A percentile compares a stretch with the other conserved stretches of the same genome.
Conservation (phyloP, 2,797 vertebrate genomes). For the Sebastolobus altivelis region DNA sequence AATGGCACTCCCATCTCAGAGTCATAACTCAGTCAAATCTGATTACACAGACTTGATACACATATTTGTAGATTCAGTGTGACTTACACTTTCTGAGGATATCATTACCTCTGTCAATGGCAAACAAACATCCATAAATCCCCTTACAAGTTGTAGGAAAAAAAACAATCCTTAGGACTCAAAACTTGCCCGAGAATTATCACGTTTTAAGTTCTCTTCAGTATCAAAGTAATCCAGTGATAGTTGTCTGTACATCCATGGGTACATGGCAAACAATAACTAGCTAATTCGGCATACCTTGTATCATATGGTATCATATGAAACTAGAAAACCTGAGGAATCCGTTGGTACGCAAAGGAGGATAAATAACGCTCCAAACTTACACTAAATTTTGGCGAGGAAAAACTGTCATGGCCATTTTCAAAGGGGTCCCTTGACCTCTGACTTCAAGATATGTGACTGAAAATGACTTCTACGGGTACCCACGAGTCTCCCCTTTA, state of each 20-base stretch:
- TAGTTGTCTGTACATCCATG: neutral
- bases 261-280: no score
- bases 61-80: neutral
- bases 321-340: no score
- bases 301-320: no score
- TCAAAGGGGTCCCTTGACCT: no score
- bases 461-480: no score
- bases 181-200: neutral
- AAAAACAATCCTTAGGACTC: neutral
- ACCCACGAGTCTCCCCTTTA: no score
- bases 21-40: neutral
- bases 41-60: neutral
- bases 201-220: neutral
- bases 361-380: no score
- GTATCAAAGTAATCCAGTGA: neutral
- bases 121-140: neutral
- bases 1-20: neutral
- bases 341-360: no score
- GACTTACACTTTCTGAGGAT: neutral
- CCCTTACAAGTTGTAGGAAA: neutral
- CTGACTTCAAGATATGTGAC: no score
- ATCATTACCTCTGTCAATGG: neutral
- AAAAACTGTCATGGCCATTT: no score
- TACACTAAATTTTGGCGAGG: rapidly evolving
- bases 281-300: no score